Percentiles rank a stretch among this genome's conserved stretches.
Conservation (phyloP, 2,888 invertebrate genomes). For the Xiphydria camelus region DNA sequence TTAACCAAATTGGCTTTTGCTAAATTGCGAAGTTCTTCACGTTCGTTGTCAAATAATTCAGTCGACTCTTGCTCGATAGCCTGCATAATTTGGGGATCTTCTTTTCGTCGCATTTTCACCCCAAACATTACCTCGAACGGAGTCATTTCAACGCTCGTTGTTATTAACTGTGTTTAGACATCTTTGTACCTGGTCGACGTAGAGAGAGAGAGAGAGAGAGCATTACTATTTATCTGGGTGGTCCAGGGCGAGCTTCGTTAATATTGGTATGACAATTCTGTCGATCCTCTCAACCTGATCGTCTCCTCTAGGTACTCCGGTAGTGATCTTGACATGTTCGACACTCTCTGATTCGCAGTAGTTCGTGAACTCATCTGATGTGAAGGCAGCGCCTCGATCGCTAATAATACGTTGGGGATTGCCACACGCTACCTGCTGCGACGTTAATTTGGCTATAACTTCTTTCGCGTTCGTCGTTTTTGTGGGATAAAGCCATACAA, state of each 20-base stretch:
- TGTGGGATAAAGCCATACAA: conserved; percentile 13
- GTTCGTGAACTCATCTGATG: conserved; percentile 29
- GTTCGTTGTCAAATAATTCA: conserved; percentile 16
- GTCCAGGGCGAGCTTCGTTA: conserved; percentile 21
- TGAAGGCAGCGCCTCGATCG: conserved; percentile 39
- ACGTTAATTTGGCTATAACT: conserved; percentile 6
- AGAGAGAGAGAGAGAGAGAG: no score
- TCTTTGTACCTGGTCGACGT: no score
- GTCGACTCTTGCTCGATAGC: conserved; percentile 23
- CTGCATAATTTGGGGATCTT: conserved; percentile 13
- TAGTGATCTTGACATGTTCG: conserved; percentile 32
- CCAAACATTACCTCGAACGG: conserved; percentile 26
- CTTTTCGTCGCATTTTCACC: conserved; percentile 16
- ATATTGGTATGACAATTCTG: conserved; percentile 22
- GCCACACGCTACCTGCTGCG: conserved; percentile 25
- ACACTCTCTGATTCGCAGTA: conserved; percentile 25
- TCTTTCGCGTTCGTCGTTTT: conserved; percentile 16
- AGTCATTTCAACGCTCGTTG: conserved; percentile 20
- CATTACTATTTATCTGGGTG: no score
- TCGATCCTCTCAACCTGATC: conserved; percentile 38
- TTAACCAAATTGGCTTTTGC: conserved; percentile 22
- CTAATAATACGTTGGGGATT: conserved; percentile 27
- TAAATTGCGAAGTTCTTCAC: conserved; percentile 10
- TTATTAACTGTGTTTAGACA: no score
- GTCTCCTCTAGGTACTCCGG: conserved; percentile 36